These are phyloP conservation scores for Leucophenga maculata DNA, from an alignment of 2,888 invertebrate species.

Conservation along the genomic window DNA sequence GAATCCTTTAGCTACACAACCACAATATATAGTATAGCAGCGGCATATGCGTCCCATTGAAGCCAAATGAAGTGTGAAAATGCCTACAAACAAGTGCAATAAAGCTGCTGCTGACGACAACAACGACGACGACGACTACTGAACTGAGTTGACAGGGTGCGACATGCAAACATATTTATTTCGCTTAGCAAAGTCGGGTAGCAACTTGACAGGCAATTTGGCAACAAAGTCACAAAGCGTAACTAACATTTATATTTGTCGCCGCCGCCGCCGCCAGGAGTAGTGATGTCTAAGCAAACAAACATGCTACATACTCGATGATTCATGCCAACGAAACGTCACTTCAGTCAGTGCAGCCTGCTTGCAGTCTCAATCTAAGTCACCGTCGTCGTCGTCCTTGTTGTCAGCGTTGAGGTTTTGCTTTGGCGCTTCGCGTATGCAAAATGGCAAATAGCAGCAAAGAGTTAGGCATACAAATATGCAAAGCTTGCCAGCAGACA, in stretches of 20 bases:
- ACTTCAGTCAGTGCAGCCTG: too few species aligned
- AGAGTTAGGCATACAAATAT: too few species aligned
- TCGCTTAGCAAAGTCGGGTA: conserved; percentile 33
- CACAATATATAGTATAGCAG: too few species aligned
- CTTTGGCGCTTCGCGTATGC: conserved; percentile 37
- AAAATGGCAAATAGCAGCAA: conserved; percentile 46
- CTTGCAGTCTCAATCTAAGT: too few species aligned
- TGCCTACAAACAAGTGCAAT: conserved; percentile 41
- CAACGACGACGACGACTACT: background rate
- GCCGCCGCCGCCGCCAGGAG: too few species aligned
- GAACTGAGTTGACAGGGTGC: conserved; percentile 32
- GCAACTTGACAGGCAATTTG: conserved; percentile 58
- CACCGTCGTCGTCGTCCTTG: too few species aligned
- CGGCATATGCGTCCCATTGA: conserved; percentile 21
- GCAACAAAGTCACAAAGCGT: conserved; percentile 57
- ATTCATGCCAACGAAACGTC: background rate
- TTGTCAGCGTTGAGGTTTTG: too few species aligned
- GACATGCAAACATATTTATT: conserved; percentile 51
- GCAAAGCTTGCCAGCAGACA: background rate
- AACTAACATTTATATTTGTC: conserved; percentile 61
- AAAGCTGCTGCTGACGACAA: background rate
- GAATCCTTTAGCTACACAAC: conserved; percentile 47
- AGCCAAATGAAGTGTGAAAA: conserved; percentile 54
- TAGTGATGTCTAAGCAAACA: conserved; percentile 56
- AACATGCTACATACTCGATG: conserved; percentile 53